Evolutionary conservation across 1,140 invertebrate species (phyloP), one percentile per base, ranked within the genome.

Genomic region (Portunus trituberculatus): DNA sequence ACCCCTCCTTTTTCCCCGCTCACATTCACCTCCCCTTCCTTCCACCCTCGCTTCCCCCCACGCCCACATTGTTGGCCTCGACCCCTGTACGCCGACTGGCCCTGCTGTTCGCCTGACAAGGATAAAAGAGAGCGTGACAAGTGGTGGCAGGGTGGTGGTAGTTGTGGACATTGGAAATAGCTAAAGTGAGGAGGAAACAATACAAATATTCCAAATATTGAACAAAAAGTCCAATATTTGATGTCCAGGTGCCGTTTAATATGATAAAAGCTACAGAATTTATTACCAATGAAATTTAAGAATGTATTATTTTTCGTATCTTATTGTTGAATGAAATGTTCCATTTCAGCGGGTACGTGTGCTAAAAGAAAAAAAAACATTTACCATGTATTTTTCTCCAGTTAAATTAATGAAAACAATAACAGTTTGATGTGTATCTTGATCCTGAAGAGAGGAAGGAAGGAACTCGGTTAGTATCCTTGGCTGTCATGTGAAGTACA

Each of bases 121-220:
- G 67, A 76, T 76, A 76, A n/a, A n/a, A n/a, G n/a, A 76, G 67
- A n/a, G 20, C n/a, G 67, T 76, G 67, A 76, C 67, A n/a, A 76
- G 67, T 76, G 67, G 67, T 76, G 67, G 67, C 67, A 76, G 20
- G 67, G 67, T 20, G 67, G 67, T n/a, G 67, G 67, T 76, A 76
- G n/a, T n/a, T 76, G 20, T 76, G 67, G 67, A 76, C 67, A 76
- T n/a, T 76, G n/a, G 20, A 25, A 76, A 76, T n/a, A 76, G 67
- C 67, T n/a, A 76, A 25, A 76, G 6, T 76, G 67, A 76, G 67
- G 6, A 76, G 20, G 20, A n/a, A 76, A 25, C n/a, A n/a, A 76
- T n/a, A 20, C 0, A 76, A 76, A 76, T 76, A 76, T 76, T 20
- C 6, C 3, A 76, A 76, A n/a, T n/a, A n/a, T 76, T 76, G n/a